Evolutionary conservation across 1,140 invertebrate species (phyloP), one percentile per base, ranked within the genome.

Genomic region (Cotesia vestalis): DNA sequence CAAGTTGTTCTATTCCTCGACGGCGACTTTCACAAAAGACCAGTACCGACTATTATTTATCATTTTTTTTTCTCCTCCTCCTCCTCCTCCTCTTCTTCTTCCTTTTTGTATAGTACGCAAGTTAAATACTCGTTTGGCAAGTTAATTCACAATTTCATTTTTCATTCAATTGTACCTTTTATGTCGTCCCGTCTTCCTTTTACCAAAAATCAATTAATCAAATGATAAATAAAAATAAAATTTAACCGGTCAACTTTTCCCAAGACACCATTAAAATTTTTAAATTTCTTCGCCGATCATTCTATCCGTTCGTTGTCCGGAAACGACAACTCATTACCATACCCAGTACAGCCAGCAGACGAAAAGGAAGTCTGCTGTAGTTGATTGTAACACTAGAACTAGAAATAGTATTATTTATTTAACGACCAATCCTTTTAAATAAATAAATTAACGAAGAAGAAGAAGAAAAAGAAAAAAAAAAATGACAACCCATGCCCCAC

Each of bases 271-370:
- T 60, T 35, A 46, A 46, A 46, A 38, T 38, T 63, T 40, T 63
- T 40, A 27, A 27, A 4, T 38, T 17, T n/a, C 11, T 40, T 35
- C 4, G 27, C 20, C 20, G 27, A 64, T 73, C 73, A 6, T 9
- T 46, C 40, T 11, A 46, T 46, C 8, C 40, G 40, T 46, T 46
- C 40, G 40, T 9, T 60, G 66, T 76, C 69, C 77, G 73, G 69
- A 78, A 75, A 63, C 12, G 59, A 38, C 51, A 72, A 68, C 68
- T 71, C 73, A 51, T 78, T 77, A 64, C 52, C 53, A 69, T 75
- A 69, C 55, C 8, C 55, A 40, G 12, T 35, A 61, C 27, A 27
- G 27, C 27, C 27, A 57, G 9, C n/a, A 57, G 66, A 61, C 38
- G 17, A 72, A 51, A 51, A 69, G 60, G 66, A 78, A 70, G 67